These are phyloP conservation scores for Chaetodon auriga DNA, from an alignment of 2,113 vertebrate genomes.

Conservation along the genomic window DNA sequence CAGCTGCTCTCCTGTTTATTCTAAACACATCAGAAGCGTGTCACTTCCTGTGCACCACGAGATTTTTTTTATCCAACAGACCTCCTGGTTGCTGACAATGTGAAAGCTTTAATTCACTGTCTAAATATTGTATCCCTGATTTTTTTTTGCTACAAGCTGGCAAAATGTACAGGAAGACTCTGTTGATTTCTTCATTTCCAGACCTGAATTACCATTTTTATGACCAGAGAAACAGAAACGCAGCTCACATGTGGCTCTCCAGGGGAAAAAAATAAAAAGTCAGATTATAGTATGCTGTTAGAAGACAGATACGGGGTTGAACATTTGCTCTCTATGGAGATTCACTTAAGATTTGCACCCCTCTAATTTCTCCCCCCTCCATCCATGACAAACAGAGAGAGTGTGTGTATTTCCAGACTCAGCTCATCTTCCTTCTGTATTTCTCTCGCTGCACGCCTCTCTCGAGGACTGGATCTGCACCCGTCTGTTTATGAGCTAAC, in stretches of 20 bases:
- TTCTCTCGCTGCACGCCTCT: slow-evolving; percentile 59
- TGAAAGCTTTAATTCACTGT: neutral
- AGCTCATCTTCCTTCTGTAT: slow-evolving; percentile 43
- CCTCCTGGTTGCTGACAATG: neutral
- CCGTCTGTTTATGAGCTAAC: slow-evolving; percentile 62
- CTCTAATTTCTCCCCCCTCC: slow-evolving; percentile 45
- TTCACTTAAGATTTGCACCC: slow-evolving; percentile 34
- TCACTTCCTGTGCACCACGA: neutral
- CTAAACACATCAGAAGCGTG: neutral
- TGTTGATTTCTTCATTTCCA: neutral
- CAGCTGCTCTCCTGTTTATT: neutral
- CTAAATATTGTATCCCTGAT: neutral
- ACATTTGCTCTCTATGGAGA: slow-evolving; percentile 42
- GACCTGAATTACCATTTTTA: neutral
- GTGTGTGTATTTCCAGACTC: slow-evolving; percentile 16
- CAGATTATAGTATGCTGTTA: slow-evolving; percentile 5
- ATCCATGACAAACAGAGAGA: slow-evolving; percentile 56
- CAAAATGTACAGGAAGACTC: neutral
- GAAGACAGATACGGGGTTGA: slow-evolving; percentile 13
- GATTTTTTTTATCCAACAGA: neutral
- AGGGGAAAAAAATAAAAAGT: neutral
- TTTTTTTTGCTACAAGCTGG: neutral
- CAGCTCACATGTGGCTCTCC: neutral
- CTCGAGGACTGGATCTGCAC: slow-evolving; percentile 44
- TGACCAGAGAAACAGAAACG: neutral